Base-by-base conservation (phyloP, 2,797 vertebrate species). In the Eremophila alpestris region DNA sequence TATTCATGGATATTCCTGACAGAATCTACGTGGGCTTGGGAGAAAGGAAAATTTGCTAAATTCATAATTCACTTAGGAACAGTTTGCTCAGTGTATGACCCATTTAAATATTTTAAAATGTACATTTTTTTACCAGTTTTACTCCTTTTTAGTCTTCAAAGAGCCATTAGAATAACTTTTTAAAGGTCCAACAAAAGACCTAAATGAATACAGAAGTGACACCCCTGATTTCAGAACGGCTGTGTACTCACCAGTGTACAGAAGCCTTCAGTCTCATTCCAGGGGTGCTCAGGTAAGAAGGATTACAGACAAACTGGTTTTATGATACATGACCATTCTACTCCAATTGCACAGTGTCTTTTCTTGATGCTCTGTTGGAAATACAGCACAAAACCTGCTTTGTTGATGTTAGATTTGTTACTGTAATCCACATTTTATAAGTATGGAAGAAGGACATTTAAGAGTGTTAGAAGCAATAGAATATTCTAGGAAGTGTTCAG, bases 21-120 rank as follows among this genome's bases (percentile, higher is more conserved):
- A 93, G 62, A 69, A 90, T 86, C 80, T 95, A 89, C 1, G 70
- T 90, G 86, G 74, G 90, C 38, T 78, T 91, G 56, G 78, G 59
- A 88, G 80, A 95, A 88, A 86, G 77, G 52, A 94, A 95, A 93
- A 92, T 88, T 91, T 94, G 41, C 67, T 88, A 92, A 92, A 89
- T 93, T 92, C 95, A 88, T 90, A 94, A 94, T 80, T 83, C 64
- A 52, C 56, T 89, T 91, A 58, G 69, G 68, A 96, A 93, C 79
- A 87, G 71, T 94, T 96, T 94, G 79, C 65, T 89, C 41, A 62
- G 59, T 56, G 41, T 79, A 74, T 64, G 52, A 75, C 74, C 62
- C 73, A 84, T 73, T 94, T 94, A 92, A 82, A 67, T 84, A 12
- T 69, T 89, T 87, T 77, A 15, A 89, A 56, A 75, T 69, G 16